Base-by-base conservation (phyloP, 2,113 vertebrate species). In the Ivindomyrus marchei region DNA sequence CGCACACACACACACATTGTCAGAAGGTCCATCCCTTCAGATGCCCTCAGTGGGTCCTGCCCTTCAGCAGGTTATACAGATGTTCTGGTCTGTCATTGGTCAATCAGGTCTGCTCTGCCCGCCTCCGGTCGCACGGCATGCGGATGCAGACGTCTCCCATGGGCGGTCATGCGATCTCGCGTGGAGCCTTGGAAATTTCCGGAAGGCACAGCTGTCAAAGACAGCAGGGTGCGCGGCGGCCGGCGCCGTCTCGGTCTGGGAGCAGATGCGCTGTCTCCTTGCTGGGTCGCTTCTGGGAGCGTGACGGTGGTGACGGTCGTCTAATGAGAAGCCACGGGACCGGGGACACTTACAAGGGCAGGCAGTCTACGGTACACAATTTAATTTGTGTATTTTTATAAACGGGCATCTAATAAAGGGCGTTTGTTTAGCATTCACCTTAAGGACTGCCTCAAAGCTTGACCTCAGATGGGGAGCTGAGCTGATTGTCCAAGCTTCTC, bases 371-470 rank as follows among this genome's bases (percentile, higher is more conserved):
- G 10, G 42, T 85, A 27, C 49, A 36, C 21, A 15, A 17, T 21
- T 87, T 87, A 50, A 31, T 87, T 53, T 31, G 9, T 52, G 24
- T 87, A 53, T 87, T 87, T 87, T 87, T 87, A 17, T 87, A 39
- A 87, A 50, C 7, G 15, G 11, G 7, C 46, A 52, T 87, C 85
- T 36, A 87, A 53, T 87, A 24, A 6, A 52, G 85, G 27, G n/a
- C 85, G 10, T 87, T 47, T 53, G n/a, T 53, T 24, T 36, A 52
- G 46, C 6, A 87, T 53, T 53, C 49, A 24, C 24, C 47, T 87
- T 87, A 36, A 19, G 49, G 10, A 1, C 85, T 53, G 45, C 46
- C 62, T 70, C n/a, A 17, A 7, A 46, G 83, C 47, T 85, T 36
- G 47, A 87, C 47, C 45, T 49, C 3, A n/a, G 10, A 66, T 66